These are phyloP conservation scores for Euschistus heros DNA, from an alignment of 1,140 invertebrate species.

Conservation along the genomic window DNA sequence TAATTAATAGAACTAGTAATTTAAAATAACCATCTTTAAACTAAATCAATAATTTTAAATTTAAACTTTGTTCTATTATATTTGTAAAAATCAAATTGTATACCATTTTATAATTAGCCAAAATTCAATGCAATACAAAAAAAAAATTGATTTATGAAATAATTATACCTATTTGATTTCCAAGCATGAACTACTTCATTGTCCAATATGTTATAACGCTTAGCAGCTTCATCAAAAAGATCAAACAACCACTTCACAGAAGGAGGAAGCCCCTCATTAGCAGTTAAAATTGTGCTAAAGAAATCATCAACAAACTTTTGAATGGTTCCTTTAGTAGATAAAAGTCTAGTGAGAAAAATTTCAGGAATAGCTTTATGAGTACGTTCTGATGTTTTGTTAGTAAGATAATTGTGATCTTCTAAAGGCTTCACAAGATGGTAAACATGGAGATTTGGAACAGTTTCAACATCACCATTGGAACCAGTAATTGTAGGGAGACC, in stretches of 20 bases:
- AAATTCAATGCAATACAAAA: not conserved
- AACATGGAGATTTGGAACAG: conserved; percentile 54
- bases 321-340: conserved; percentile 90
- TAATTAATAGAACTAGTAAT: no score
- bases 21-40: no score
- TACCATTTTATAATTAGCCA: not conserved
- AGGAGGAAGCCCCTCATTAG: conserved; percentile 79
- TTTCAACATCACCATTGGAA: conserved; percentile 61
- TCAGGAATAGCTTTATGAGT: conserved; percentile 89
- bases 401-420: conserved; percentile 47
- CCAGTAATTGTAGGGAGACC: conserved; percentile 64
- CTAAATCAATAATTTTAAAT: no score
- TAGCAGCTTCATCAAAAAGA: conserved; percentile 81
- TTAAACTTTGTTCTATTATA: no score
- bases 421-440: conserved; percentile 79
- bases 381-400: conserved; percentile 53
- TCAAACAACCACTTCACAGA: conserved; percentile 94
- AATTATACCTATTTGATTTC: conserved; percentile 71
- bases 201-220: conserved; percentile 69
- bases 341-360: conserved; percentile 82
- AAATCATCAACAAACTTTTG: conserved; percentile 96
- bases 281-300: conserved; percentile 76
- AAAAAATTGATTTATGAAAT: not conserved
- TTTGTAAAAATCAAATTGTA: no score
- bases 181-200: conserved; percentile 88